Evolutionary conservation across 2,113 vertebrate genomes (phyloP).

Genomic region (Tetraodon nigroviridis): DNA sequence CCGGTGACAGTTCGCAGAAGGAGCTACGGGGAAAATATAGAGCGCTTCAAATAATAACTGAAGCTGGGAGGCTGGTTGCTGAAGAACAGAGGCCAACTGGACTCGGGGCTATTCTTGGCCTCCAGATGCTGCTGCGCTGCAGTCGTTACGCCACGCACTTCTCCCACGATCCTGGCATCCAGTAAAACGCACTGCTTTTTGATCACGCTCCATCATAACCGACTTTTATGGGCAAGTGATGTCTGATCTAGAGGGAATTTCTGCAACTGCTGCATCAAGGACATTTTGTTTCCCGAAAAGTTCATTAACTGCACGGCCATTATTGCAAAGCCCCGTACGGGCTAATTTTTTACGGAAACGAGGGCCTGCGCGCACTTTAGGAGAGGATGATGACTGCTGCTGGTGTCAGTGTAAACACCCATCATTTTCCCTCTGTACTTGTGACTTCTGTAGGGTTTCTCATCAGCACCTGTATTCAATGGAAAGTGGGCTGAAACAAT

Average conservation of each 20-base stretch:
- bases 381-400: conserved; percentile 18
- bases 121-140: conserved; percentile 60
- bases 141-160: conserved; percentile 51
- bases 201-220: conserved; percentile 45
- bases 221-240: conserved; percentile 49
- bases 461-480: conserved; percentile 32
- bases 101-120: conserved; percentile 24
- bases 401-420: conserved; percentile 23
- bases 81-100: conserved; percentile 40
- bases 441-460: background rate
- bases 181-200: conserved; percentile 78
- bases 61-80: conserved; percentile 9
- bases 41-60: conserved; percentile 23
- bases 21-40: conserved; percentile 17
- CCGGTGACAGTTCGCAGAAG: too few species aligned
- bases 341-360: conserved; percentile 37
- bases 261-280: conserved; percentile 78
- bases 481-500: conserved; percentile 9
- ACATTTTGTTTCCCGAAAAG: conserved; percentile 76
- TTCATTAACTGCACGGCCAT: conserved; percentile 65
- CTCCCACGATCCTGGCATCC: conserved; percentile 70
- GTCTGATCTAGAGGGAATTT: conserved; percentile 55
- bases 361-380: conserved; percentile 24
- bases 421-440: conserved; percentile 25
- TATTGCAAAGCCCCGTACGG: conserved; percentile 46